Evolutionary conservation across 2,888 invertebrate genomes (phyloP).

Genomic region (Uloborus plumipes): DNA sequence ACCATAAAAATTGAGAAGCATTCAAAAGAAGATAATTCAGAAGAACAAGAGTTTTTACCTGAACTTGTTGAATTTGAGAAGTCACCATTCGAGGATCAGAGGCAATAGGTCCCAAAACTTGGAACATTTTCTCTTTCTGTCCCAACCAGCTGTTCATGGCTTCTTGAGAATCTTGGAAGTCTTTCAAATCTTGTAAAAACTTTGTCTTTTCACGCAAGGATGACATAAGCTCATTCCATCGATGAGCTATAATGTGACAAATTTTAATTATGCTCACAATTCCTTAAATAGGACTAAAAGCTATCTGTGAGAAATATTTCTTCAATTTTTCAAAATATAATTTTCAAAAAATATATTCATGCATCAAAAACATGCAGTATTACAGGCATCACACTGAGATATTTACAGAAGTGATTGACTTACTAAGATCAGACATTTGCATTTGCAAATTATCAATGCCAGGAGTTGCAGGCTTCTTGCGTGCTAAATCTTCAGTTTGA

Average conservation of each 20-base stretch:
- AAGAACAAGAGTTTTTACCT: constrained; percentile 68
- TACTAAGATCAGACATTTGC: constrained; percentile 85
- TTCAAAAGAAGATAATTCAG: no score
- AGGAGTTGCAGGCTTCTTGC: constrained; percentile 85
- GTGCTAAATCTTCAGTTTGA: constrained; percentile 88
- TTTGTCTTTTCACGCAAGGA: constrained; percentile 80
- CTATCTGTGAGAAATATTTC: background rate
- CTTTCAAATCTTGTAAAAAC: constrained; percentile 87
- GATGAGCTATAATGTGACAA: constrained; percentile 67
- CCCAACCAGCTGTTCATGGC: constrained; percentile 86
- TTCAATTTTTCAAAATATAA: constrained; percentile 7
- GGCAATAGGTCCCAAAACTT: constrained; percentile 94
- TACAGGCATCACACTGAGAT: background rate
- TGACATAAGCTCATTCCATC: constrained; percentile 89
- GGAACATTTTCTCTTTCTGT: constrained; percentile 95
- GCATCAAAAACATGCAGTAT: background rate
- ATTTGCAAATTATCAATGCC: constrained; percentile 87
- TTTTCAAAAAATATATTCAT: background rate
- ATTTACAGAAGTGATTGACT: constrained; percentile 68
- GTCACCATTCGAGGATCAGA: constrained; percentile 96
- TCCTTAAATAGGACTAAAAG: background rate
- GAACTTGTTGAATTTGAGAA: constrained; percentile 90
- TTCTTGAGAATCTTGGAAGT: constrained; percentile 89
- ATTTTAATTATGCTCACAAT: background rate
- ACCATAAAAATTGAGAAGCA: no score